Evolutionary conservation across 2,888 invertebrate species (phyloP).

Genomic region (Hedychridium roseum): DNA sequence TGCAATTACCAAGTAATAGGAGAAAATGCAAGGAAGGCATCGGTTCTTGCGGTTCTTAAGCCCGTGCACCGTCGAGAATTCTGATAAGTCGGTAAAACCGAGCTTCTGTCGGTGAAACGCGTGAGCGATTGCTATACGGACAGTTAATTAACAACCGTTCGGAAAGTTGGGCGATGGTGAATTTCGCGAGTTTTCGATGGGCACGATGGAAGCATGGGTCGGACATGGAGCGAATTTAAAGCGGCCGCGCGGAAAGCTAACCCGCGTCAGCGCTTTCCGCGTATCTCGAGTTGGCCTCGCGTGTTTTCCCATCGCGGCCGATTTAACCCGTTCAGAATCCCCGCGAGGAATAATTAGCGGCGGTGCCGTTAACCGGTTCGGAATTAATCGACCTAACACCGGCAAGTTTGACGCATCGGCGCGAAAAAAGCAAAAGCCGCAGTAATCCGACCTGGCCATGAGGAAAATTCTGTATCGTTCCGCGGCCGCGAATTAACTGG

Average conservation of each 20-base stretch:
- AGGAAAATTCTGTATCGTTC: neutral
- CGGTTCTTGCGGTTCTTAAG: too few relatives aligned
- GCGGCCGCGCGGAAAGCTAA: slow-evolving; percentile 35
- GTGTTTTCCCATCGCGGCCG: slow-evolving; percentile 11
- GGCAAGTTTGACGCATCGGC: neutral
- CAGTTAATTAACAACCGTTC: too few relatives aligned
- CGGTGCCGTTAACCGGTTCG: slow-evolving; percentile 25
- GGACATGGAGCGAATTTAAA: slow-evolving; percentile 8
- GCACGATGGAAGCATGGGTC: too few relatives aligned
- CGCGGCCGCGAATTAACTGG: neutral
- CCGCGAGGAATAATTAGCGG: slow-evolving; percentile 36
- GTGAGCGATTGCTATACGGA: too few relatives aligned
- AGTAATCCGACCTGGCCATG: neutral
- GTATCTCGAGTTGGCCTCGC: neutral
- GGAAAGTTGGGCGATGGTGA: too few relatives aligned
- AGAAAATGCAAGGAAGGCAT: too few relatives aligned
- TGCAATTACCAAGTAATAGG: too few relatives aligned
- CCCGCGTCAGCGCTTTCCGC: slow-evolving; percentile 36
- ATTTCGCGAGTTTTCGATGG: slow-evolving; percentile 6
- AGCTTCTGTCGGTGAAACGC: too few relatives aligned
- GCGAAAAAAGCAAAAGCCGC: neutral
- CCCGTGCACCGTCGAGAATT: too few relatives aligned
- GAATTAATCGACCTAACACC: slow-evolving; percentile 13
- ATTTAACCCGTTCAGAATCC: slow-evolving; percentile 21
- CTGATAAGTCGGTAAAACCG: too few relatives aligned